A percentile compares a stretch with the other conserved stretches of the same genome.
Evolutionary conservation across 2,797 vertebrate species (phyloP).

Genomic region (Poeciliopsis infans): DNA sequence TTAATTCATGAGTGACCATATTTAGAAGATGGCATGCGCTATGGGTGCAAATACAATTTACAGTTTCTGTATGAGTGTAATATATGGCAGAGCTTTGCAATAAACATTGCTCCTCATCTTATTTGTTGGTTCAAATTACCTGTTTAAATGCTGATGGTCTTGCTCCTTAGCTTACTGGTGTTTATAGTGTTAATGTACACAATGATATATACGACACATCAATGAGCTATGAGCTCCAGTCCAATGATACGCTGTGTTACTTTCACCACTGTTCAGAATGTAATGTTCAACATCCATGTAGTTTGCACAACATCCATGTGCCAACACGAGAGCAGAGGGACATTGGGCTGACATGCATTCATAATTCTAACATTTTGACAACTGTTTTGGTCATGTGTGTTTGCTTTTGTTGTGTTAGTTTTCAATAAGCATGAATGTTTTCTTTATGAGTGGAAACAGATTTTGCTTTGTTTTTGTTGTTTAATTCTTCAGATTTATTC

Average conservation of each 20-base stretch:
- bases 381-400: constrained; percentile 14
- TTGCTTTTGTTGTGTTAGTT: constrained; percentile 28
- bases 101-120: background rate
- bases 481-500: constrained; percentile 45
- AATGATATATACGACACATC: background rate
- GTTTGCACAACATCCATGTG: too few species aligned
- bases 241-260: background rate
- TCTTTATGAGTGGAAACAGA: constrained; percentile 11
- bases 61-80: background rate
- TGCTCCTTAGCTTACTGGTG: background rate
- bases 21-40: background rate
- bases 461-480: constrained; percentile 12
- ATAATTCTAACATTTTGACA: constrained; percentile 25
- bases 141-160: background rate
- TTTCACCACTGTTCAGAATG: background rate
- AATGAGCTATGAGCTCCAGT: background rate
- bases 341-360: background rate
- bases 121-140: background rate
- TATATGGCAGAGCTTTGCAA: background rate
- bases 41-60: background rate
- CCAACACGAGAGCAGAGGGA: background rate
- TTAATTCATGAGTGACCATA: background rate
- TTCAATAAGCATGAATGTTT: constrained; percentile 27
- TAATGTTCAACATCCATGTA: background rate
- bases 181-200: background rate